A percentile compares a stretch with the other conserved stretches of the same genome.
Conservation (phyloP, 2,888 invertebrate genomes). For the Trachelus iudaicus region DNA sequence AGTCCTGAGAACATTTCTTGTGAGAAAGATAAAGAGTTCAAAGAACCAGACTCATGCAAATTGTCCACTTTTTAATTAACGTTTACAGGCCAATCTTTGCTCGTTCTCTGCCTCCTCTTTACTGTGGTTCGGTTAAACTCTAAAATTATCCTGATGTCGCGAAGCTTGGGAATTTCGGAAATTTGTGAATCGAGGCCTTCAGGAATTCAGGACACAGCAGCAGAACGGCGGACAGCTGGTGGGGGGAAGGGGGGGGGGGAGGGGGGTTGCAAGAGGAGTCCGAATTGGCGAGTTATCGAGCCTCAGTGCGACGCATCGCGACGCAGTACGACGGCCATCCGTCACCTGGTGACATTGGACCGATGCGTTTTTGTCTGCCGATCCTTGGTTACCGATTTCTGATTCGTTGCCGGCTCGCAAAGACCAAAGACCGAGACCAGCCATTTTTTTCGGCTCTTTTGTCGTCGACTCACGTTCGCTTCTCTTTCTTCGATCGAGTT, state of each 20-base stretch:
- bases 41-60: too few relatives aligned
- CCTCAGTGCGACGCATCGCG: background rate
- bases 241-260: slow-evolving; percentile 2
- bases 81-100: too few relatives aligned
- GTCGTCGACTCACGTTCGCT: background rate
- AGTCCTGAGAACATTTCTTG: too few relatives aligned
- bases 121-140: too few relatives aligned
- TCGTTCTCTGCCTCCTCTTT: too few relatives aligned
- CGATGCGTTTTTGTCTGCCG: slow-evolving; percentile 46
- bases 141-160: too few relatives aligned
- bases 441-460: slow-evolving; percentile 1
- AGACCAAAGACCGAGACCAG: background rate
- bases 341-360: slow-evolving; percentile 58
- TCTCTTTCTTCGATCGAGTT: too few relatives aligned
- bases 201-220: too few relatives aligned
- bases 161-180: too few relatives aligned
- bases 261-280: slow-evolving; percentile 21
- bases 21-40: too few relatives aligned
- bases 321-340: slow-evolving; percentile 40
- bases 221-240: background rate
- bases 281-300: slow-evolving; percentile 31
- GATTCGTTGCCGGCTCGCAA: background rate
- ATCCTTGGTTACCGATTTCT: slow-evolving; percentile 12
- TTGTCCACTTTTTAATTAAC: too few relatives aligned
- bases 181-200: too few relatives aligned